A percentile compares a stretch with the other conserved stretches of the same genome.
Conservation (phyloP, 2,797 vertebrate genomes). For the Acomys russatus region DNA sequence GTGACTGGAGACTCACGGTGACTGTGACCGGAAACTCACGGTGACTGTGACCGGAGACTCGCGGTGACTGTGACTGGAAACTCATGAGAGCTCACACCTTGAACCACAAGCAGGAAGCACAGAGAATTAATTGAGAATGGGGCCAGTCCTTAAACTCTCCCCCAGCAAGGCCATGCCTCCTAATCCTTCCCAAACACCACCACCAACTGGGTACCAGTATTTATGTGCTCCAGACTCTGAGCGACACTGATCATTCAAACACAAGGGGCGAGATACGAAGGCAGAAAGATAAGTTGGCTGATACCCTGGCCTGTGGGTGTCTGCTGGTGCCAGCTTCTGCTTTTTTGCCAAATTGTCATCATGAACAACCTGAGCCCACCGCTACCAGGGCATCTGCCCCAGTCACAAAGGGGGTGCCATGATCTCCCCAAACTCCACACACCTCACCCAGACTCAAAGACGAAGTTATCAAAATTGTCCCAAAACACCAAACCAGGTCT, state of each 20-base stretch:
- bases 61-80: no score
- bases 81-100: not conserved
- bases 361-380: not conserved
- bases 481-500: not conserved
- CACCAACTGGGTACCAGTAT: not conserved
- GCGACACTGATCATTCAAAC: not conserved
- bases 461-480: not conserved
- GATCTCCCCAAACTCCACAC: not conserved
- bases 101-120: not conserved
- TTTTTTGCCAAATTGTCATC: not conserved
- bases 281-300: not conserved
- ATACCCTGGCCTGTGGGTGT: not conserved
- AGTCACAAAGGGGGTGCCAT: fast-evolving
- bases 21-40: no score
- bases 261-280: not conserved
- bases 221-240: not conserved
- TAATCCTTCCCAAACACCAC: not conserved
- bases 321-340: not conserved
- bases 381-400: not conserved
- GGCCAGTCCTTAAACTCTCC: not conserved
- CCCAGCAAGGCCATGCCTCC: not conserved
- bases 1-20: no score
- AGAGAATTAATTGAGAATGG: not conserved
- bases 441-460: not conserved
- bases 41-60: no score